Evolutionary conservation across 2,113 vertebrate species (phyloP).

Genomic region (Psittacula cyanocephala): DNA sequence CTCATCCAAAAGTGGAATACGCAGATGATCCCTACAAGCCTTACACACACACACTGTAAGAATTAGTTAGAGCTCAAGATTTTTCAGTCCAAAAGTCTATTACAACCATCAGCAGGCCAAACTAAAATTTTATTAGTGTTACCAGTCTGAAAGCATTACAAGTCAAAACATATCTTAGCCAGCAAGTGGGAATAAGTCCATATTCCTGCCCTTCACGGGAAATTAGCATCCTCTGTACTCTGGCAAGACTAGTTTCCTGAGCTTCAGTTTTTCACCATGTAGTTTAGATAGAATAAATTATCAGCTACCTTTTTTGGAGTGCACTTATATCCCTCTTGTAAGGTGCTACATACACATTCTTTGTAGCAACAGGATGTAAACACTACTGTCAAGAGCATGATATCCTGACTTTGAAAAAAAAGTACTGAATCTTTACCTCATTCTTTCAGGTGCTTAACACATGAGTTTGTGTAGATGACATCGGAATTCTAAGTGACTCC

Average conservation of each 20-base stretch:
- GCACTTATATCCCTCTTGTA: background rate
- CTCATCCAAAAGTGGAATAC: background rate
- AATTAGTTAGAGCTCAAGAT: background rate
- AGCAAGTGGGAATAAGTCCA: background rate
- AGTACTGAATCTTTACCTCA: background rate
- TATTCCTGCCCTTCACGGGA: background rate
- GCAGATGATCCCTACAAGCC: background rate
- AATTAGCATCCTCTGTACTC: background rate
- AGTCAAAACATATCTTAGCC: background rate
- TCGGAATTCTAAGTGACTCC: background rate
- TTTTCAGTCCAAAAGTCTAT: background rate
- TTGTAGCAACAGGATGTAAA: background rate
- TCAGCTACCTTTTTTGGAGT: background rate
- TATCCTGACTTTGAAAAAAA: background rate
- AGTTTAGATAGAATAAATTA: background rate
- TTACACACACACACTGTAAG: background rate
- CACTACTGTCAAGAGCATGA: background rate
- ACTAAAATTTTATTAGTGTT: background rate
- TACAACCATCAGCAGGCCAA: background rate
- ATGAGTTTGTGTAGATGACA: rapidly evolving
- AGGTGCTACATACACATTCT: background rate
- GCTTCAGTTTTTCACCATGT: background rate
- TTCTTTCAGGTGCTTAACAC: background rate
- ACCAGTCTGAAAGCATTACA: background rate
- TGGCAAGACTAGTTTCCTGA: background rate